Evolutionary conservation across 1,140 invertebrate genomes (phyloP).

Genomic region (Formica exsecta): DNA sequence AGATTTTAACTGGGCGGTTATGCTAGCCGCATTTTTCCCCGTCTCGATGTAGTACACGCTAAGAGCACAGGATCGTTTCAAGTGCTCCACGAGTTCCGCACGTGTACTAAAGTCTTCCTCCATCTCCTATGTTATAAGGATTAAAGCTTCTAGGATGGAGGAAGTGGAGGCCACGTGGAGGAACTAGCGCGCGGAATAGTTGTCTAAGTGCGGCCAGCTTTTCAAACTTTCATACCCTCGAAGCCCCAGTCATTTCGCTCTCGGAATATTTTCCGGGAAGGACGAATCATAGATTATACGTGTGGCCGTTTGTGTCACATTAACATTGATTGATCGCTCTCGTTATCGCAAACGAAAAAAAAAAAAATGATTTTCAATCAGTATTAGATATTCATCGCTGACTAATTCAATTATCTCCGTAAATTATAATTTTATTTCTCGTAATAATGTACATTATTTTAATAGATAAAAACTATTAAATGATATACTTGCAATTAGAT

Average conservation of each 20-base stretch:
- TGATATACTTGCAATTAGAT: not conserved
- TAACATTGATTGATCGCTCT: constrained; percentile 38
- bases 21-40: constrained; percentile 41
- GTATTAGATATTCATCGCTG: constrained; percentile 1
- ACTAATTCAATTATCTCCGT: not conserved
- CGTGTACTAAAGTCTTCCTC: constrained; percentile 51
- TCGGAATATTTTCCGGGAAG: constrained; percentile 12
- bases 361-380: constrained; percentile 1
- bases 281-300: constrained; percentile 12
- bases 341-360: not conserved
- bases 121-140: constrained; percentile 40
- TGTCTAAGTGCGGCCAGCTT: constrained; percentile 59
- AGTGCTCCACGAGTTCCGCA: constrained; percentile 55
- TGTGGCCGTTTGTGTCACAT: not conserved
- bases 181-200: constrained; percentile 47
- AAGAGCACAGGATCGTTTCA: constrained; percentile 60
- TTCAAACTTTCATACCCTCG: constrained; percentile 55
- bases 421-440: constrained; percentile 13
- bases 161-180: constrained; percentile 44
- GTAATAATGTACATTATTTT: not conserved
- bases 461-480: too few relatives aligned
- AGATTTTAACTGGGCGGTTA: constrained; percentile 56
- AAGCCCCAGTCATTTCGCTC: constrained; percentile 38
- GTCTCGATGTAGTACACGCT: constrained; percentile 44
- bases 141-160: constrained; percentile 45